Percentiles rank a stretch among this genome's conserved stretches.
These are phyloP conservation scores for Dicentrarchus labrax DNA, from an alignment of 2,113 vertebrate genomes.

Conservation along the genomic window DNA sequence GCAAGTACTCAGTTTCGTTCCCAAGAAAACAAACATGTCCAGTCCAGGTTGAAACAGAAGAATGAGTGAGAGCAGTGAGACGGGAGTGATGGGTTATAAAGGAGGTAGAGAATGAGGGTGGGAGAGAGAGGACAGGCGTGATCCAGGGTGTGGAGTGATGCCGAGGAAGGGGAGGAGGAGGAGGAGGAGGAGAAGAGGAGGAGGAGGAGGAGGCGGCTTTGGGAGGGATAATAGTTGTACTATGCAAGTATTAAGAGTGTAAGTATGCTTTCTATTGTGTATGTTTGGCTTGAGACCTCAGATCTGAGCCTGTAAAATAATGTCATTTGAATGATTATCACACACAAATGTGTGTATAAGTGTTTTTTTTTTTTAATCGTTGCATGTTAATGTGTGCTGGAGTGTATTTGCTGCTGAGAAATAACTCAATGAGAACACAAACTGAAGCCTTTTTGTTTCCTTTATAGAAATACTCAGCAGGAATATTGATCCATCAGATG, in stretches of 20 bases:
- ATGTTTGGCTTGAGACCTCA: constrained; percentile 59
- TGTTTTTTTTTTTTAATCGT: background rate
- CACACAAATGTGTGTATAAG: background rate
- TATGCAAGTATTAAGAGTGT: constrained; percentile 60
- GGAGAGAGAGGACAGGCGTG: constrained; percentile 68
- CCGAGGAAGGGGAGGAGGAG: constrained; percentile 54
- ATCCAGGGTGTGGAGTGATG: constrained; percentile 76
- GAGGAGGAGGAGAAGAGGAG: constrained; percentile 30
- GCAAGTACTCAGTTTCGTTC: constrained; percentile 13
- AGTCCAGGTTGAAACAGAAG: constrained; percentile 59
- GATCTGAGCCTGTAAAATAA: constrained; percentile 31
- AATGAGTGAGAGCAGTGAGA: constrained; percentile 74
- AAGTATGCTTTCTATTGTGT: constrained; percentile 58
- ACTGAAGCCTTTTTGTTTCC: constrained; percentile 29
- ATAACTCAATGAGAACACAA: background rate
- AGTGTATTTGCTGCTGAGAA: constrained; percentile 18
- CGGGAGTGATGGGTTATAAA: constrained; percentile 84
- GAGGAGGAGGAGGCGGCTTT: constrained; percentile 45
- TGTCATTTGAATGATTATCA: background rate
- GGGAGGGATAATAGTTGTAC: constrained; percentile 41
- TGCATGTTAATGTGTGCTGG: constrained; percentile 4
- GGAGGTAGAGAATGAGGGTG: constrained; percentile 75
- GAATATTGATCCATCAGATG: background rate
- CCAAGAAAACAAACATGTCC: constrained; percentile 55
- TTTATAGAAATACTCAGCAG: background rate